Evolutionary conservation across 2,113 vertebrate genomes (phyloP), one percentile per base, ranked within the genome.

Genomic region (Percopsis transmontana): DNA sequence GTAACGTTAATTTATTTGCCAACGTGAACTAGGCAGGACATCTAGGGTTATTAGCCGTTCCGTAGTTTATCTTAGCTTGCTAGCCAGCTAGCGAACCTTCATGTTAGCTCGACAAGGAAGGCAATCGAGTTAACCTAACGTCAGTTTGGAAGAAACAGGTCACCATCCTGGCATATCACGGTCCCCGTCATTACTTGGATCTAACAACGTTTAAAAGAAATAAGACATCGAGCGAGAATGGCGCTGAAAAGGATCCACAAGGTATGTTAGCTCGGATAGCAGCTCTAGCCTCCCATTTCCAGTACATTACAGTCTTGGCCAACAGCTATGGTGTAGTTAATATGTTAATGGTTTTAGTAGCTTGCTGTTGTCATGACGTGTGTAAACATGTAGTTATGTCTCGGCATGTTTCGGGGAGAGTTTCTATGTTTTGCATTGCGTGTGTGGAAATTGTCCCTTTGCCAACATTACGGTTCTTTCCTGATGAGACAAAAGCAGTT

Each of bases 221-320:
- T 21, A 70, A 15, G 69, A 65, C 68, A 54, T 15, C 14, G 24
- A 83, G 41, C 71, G 55, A 89, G 79, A 81, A 92, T 92, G 91
- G 91, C 91, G 59, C 72, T 92, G 82, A 92, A 92, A 85, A 66
- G 91, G 87, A 92, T 92, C 62, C 75, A 91, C 69, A 92, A 92
- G 91, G 91, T 92, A 80, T 81, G 82, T 62, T 1, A 44, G 13
- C 14, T 0, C 54, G 42, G 61, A 67, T 58, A n/a, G 12, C 56
- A 20, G 20, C 44, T 61, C 66, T 84, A 87, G 83, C 85, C 79
- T 82, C 81, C 77, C 73, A 63, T 74, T 62, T 5, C 38, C 15
- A n/a, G 27, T 39, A 5, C 6, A 23, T 58, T 44, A 63, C 77
- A 72, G 61, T 57, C 21, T 57, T 39, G 39, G 18, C 10, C 10